Percentiles rank a stretch among this genome's conserved stretches.
Conservation (phyloP, 2,888 invertebrate species). For the Troides aeacus region DNA sequence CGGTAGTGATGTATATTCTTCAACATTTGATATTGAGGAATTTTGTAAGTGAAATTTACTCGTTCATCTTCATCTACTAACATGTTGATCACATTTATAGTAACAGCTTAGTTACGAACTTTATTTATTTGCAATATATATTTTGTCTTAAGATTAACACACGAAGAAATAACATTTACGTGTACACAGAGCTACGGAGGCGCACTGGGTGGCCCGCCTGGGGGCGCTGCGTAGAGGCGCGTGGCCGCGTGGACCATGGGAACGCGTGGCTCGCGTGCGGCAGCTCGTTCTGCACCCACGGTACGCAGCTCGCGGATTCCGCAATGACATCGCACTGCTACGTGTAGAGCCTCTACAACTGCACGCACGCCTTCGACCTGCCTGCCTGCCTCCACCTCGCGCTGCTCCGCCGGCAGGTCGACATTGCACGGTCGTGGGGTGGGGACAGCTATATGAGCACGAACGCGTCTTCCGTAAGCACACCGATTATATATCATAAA, state of each 20-base stretch:
- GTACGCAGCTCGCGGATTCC: slow-evolving; percentile 87
- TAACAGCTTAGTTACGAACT: too few relatives aligned
- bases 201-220: slow-evolving; percentile 89
- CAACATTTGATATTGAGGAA: too few relatives aligned
- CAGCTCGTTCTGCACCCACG: slow-evolving; percentile 85
- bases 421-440: slow-evolving; percentile 88
- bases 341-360: slow-evolving; percentile 81
- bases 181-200: slow-evolving; percentile 82
- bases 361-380: slow-evolving; percentile 70
- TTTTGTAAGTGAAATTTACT: too few relatives aligned
- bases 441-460: slow-evolving; percentile 90
- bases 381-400: slow-evolving; percentile 79
- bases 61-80: too few relatives aligned
- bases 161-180: background rate
- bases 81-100: too few relatives aligned
- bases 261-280: slow-evolving; percentile 83
- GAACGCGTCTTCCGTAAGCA: slow-evolving; percentile 89
- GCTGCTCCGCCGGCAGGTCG: slow-evolving; percentile 81
- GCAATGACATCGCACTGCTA: slow-evolving; percentile 88
- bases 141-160: too few relatives aligned
- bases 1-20: too few relatives aligned
- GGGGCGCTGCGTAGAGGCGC: slow-evolving; percentile 87
- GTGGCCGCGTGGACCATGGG: slow-evolving; percentile 87
- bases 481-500: background rate
- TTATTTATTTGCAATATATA: too few relatives aligned